Conservation (phyloP, 2,888 invertebrate genomes). For the Orchesella flavescens region DNA sequence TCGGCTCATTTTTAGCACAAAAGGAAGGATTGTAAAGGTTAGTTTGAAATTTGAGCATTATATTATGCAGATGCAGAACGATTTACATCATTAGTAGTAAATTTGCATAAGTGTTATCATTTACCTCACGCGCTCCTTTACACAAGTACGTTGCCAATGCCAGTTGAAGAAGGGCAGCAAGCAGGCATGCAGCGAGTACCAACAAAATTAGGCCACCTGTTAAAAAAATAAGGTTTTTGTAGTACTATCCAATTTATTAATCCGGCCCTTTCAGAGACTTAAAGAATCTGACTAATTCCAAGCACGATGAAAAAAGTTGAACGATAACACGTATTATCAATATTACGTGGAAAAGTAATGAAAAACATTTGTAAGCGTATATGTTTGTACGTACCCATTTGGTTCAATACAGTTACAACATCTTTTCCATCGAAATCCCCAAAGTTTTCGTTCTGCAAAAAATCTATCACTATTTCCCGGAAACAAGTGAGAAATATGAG, state of each 20-base stretch:
- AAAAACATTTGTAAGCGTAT: too few species aligned
- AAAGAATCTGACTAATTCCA: too few species aligned
- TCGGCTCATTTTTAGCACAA: neutral
- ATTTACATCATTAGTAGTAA: too few species aligned
- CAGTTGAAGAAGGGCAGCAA: slow-evolving; percentile 33
- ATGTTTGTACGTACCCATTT: slow-evolving; percentile 30
- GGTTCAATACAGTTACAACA: slow-evolving; percentile 19
- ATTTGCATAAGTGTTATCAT: too few species aligned
- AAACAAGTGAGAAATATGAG: slow-evolving; percentile 42
- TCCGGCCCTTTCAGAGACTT: too few species aligned
- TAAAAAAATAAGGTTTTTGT: neutral
- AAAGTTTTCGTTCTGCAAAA: slow-evolving; percentile 44
- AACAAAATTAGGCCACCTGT: slow-evolving; percentile 10
- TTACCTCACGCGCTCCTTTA: slow-evolving; percentile 49
- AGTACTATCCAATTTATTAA: too few species aligned
- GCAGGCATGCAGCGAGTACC: neutral
- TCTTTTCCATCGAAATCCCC: slow-evolving; percentile 35
- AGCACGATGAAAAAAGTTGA: too few species aligned
- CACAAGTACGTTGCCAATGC: slow-evolving; percentile 48
- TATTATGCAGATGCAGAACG: too few species aligned
- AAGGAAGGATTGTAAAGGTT: neutral
- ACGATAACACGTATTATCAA: too few species aligned
- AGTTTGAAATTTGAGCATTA: too few species aligned
- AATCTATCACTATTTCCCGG: slow-evolving; percentile 21
- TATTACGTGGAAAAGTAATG: neutral